phyloP scores from a whole-genome alignment of 2,888 invertebrate genomes.

The Macrophya alboannulata region DNA sequence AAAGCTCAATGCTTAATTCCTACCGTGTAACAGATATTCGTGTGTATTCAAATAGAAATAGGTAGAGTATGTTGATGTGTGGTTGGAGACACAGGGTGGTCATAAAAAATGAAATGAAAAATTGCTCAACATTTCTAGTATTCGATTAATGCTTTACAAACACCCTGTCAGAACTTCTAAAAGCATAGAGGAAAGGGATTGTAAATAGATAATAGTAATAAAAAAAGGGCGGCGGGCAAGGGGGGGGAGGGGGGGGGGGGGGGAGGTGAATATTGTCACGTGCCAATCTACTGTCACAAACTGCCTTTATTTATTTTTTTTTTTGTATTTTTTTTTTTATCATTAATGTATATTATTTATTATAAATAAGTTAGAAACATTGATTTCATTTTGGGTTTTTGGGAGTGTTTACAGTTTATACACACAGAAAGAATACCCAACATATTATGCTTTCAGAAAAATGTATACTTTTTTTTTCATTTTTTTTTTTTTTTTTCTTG shows the following conservation, averaged over 20 bases:
- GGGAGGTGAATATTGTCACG: constrained; percentile 13
- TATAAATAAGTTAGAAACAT: constrained; percentile 80
- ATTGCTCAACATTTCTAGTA: not conserved
- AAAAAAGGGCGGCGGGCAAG: not conserved
- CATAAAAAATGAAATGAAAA: not conserved
- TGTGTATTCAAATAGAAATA: not conserved
- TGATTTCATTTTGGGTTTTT: constrained; percentile 75
- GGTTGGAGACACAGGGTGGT: not conserved
- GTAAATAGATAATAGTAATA: not conserved
- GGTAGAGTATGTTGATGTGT: not conserved
- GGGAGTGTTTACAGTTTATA: constrained; percentile 79
- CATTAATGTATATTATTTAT: constrained; percentile 80
- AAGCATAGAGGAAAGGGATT: not conserved
- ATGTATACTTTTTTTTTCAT: constrained; percentile 79
- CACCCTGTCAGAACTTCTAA: not conserved
- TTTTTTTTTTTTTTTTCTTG: constrained; percentile 69
- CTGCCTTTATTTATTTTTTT: constrained; percentile 76
- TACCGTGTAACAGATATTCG: not conserved
- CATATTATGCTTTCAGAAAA: constrained; percentile 79
- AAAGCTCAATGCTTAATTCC: not conserved
- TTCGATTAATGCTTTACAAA: not conserved
- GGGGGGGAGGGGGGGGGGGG: not conserved
- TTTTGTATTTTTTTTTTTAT: constrained; percentile 75
- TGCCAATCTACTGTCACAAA: constrained; percentile 70
- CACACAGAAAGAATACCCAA: constrained; percentile 79